A percentile compares a stretch with the other conserved stretches of the same genome.
These are phyloP conservation scores for Venturia canescens DNA, from an alignment of 1,140 invertebrate species.

Conservation along the genomic window DNA sequence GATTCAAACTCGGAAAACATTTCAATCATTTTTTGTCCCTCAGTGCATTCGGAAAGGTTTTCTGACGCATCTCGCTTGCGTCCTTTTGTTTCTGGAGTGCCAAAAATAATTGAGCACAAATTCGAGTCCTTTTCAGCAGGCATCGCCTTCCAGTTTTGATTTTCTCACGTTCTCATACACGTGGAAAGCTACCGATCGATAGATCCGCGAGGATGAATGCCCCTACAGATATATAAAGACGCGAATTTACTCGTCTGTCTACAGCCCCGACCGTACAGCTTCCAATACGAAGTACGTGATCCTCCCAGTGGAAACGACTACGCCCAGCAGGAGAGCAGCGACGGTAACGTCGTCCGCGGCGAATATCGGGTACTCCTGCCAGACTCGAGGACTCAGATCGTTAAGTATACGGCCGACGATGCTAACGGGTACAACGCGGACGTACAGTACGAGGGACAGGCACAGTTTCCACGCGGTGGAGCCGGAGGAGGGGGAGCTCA, in stretches of 20 bases:
- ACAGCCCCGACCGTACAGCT: slow-evolving; percentile 86
- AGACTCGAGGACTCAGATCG: slow-evolving; percentile 83
- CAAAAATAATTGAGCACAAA: too few relatives aligned
- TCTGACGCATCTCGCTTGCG: too few relatives aligned
- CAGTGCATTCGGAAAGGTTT: too few relatives aligned
- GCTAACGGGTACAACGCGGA: slow-evolving; percentile 87
- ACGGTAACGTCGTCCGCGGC: slow-evolving; percentile 83
- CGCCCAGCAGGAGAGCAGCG: slow-evolving; percentile 82
- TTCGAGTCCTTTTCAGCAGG: too few relatives aligned
- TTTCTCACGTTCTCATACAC: too few relatives aligned
- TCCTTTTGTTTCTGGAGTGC: too few relatives aligned
- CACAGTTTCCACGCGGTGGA: slow-evolving; percentile 76
- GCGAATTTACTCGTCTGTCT: slow-evolving; percentile 29
- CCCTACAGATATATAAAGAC: not conserved
- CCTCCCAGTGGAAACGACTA: slow-evolving; percentile 85
- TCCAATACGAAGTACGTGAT: slow-evolving; percentile 87
- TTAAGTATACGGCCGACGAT: slow-evolving; percentile 88
- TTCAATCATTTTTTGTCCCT: too few relatives aligned
- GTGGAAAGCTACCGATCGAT: not conserved
- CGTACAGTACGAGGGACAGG: slow-evolving; percentile 86
- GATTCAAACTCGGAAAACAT: too few relatives aligned
- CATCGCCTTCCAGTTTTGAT: too few relatives aligned
- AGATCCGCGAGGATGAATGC: not conserved
- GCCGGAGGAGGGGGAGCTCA: not conserved
- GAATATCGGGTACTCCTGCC: slow-evolving; percentile 86